Evolutionary conservation across 2,888 invertebrate species (phyloP), one percentile per base, ranked within the genome.

Genomic region (Druceiella hillmani): DNA sequence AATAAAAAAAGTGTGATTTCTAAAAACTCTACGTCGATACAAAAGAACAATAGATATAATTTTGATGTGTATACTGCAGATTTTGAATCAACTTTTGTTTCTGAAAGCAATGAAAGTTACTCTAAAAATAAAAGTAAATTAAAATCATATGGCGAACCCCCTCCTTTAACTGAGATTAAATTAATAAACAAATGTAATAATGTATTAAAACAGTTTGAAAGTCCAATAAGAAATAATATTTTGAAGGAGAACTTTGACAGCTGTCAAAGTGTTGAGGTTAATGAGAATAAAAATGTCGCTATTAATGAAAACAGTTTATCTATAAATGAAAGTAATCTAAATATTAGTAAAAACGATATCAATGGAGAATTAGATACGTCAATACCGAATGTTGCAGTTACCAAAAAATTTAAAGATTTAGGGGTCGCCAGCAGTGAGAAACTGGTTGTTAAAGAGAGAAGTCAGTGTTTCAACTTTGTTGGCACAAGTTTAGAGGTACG

Each of bases 111-210:
- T 53, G 16, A 57, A 55, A 38, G 54, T 65, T 0, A 56, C 60
- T 7, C 63, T 64, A 38, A 71, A 66, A 49, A 64, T 78, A 4
- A 66, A 70, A 2, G n/a, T n/a, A 73, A 59, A 53, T 53, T 79
- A 34, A 64, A 64, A 55, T 61, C 59, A 51, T 77, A 76, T 29
- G 76, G 73, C 0, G 69, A 74, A 51, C 71, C 78, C 1, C 75
- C 76, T 0, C 64, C 72, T 2, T 51, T 78, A n/a, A 66, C 68
- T n/a, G 63, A 70, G 1, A 60, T 77, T 12, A 56, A 61, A 43
- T 61, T 70, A 3, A 55, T 62, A 39, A 65, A 69, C 38, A 60
- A 53, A 44, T 61, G 63, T 1, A 60, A 54, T 52, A 56, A 58
- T 25, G 60, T 66, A 1, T 50, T 61, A 1, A 64, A 53, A 26